Evolutionary conservation across 1,140 invertebrate genomes (phyloP).

Genomic region (Drosophila pachea): DNA sequence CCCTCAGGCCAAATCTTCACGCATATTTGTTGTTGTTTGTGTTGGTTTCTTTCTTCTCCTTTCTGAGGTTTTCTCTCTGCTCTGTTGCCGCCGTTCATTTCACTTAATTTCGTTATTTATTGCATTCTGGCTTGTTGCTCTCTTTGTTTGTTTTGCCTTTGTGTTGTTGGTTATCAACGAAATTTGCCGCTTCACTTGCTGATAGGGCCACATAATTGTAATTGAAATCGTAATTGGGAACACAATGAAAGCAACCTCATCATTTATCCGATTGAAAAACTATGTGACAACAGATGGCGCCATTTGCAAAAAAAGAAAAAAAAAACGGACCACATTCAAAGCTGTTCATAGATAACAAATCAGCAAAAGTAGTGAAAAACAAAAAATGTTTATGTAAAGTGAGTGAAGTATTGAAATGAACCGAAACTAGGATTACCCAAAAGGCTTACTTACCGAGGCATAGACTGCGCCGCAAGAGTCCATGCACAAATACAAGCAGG

Average conservation of each 20-base stretch:
- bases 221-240: conserved; percentile 25
- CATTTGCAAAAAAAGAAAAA: not conserved
- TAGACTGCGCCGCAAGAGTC: conserved; percentile 89
- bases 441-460: conserved; percentile 86
- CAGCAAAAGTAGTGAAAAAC: not conserved
- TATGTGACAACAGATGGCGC: conserved; percentile 4
- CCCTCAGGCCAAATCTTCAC: conserved; percentile 38
- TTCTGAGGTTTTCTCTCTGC: conserved; percentile 19
- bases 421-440: too few relatives aligned
- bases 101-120: conserved; percentile 66
- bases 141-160: conserved; percentile 26
- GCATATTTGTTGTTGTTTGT: conserved; percentile 25
- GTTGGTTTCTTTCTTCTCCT: conserved; percentile 12
- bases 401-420: too few relatives aligned
- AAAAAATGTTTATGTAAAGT: too few relatives aligned
- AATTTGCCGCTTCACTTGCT: conserved; percentile 36
- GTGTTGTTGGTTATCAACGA: conserved; percentile 37
- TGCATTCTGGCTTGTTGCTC: conserved; percentile 26
- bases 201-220: conserved; percentile 40
- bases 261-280: not conserved
- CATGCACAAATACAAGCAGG: conserved; percentile 91
- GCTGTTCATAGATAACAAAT: too few relatives aligned
- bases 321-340: too few relatives aligned
- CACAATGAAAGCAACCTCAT: conserved; percentile 12
- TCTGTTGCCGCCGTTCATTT: conserved; percentile 46